These are phyloP conservation scores for Sceloporus undulatus DNA, from an alignment of 2,113 vertebrate genomes.

Conservation along the genomic window DNA sequence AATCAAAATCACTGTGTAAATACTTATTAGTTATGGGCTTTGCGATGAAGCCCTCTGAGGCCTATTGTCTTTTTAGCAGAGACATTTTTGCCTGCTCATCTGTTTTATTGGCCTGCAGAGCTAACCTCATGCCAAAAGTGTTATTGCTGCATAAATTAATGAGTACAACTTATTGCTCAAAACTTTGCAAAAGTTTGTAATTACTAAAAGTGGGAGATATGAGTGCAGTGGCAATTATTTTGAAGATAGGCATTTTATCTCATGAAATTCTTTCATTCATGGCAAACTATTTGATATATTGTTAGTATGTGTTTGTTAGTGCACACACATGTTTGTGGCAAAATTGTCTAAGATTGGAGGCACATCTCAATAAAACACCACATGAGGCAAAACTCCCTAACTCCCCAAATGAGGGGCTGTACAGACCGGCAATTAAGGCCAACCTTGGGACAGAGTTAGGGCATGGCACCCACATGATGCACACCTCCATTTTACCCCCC, in stretches of 20 bases:
- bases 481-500: too few relatives aligned
- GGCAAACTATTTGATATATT: conserved; percentile 2
- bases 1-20: conserved; percentile 50
- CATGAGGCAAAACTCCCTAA: too few relatives aligned
- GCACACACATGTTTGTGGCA: conserved; percentile 11
- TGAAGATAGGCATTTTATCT: conserved; percentile 5
- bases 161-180: conserved; percentile 58
- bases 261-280: conserved; percentile 27
- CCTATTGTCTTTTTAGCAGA: conserved; percentile 57
- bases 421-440: too few relatives aligned
- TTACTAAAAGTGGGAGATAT: conserved; percentile 52
- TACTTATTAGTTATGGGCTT: conserved; percentile 60
- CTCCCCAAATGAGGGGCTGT: too few relatives aligned
- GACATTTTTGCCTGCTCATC: conserved; percentile 69
- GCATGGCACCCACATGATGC: too few relatives aligned
- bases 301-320: background rate
- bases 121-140: conserved; percentile 63
- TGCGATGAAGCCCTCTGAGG: conserved; percentile 54
- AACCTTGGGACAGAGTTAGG: too few relatives aligned
- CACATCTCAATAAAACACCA: background rate
- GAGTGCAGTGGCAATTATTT: conserved; percentile 50
- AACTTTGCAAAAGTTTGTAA: conserved; percentile 64
- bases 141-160: conserved; percentile 74
- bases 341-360: background rate
- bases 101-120: conserved; percentile 56